These are phyloP conservation scores for Muscicapa comitata DNA, from an alignment of 2,797 vertebrate species.

Conservation along the genomic window DNA sequence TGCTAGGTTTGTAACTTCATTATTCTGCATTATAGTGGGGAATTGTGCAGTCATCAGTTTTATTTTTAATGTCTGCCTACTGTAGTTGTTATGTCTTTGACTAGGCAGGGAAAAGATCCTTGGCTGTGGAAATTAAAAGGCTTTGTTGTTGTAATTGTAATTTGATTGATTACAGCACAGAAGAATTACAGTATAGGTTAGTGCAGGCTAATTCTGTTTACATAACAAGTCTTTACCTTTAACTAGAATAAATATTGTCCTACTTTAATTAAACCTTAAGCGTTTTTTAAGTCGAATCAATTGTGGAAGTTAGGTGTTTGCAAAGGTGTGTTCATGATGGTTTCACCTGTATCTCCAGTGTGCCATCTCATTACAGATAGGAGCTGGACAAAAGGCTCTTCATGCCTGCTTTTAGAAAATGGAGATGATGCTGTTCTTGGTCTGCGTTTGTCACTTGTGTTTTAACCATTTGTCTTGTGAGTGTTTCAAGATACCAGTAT, in stretches of 20 bases:
- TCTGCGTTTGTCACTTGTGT: not conserved
- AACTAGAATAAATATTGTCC: not conserved
- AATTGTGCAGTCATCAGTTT: not conserved
- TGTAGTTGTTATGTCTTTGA: not conserved
- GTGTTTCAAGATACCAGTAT: not conserved
- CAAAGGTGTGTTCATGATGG: not conserved
- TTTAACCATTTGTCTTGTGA: not conserved
- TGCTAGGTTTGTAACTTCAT: fast-evolving
- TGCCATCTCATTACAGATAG: not conserved
- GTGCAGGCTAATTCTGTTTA: not conserved
- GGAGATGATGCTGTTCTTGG: not conserved
- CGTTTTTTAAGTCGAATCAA: not conserved
- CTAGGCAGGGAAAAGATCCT: not conserved
- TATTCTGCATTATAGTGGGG: not conserved
- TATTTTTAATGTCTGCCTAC: not conserved
- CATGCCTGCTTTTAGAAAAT: not conserved
- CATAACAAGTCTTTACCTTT: not conserved
- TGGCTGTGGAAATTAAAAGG: not conserved
- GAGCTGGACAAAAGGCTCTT: not conserved
- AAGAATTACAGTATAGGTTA: not conserved
- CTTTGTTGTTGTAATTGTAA: not conserved
- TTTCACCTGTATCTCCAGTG: not conserved
- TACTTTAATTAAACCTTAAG: not conserved
- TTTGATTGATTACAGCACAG: not conserved
- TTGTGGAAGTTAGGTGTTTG: not conserved